Evolutionary conservation across 2,888 invertebrate species (phyloP).

Genomic region (Leucania comma): DNA sequence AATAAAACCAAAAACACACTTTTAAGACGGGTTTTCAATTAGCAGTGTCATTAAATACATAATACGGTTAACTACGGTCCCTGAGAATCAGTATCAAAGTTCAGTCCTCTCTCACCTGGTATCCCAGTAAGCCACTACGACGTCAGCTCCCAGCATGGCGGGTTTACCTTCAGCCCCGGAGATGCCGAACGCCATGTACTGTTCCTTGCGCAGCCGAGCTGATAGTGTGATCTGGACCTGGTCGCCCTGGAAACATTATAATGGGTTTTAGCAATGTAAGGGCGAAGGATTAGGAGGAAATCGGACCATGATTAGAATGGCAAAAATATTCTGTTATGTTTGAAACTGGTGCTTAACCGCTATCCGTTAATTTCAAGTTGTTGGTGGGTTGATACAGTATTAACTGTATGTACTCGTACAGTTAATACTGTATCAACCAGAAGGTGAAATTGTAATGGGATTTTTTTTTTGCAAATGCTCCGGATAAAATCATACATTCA

Average conservation of each 20-base stretch:
- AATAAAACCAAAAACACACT: too few species aligned
- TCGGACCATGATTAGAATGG: background rate
- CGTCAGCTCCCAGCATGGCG: constrained; percentile 96
- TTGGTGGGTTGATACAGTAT: too few species aligned
- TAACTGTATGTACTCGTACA: too few species aligned
- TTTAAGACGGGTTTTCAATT: too few species aligned
- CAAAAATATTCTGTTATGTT: background rate
- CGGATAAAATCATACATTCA: too few species aligned
- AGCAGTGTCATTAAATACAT: too few species aligned
- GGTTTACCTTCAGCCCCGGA: constrained; percentile 94
- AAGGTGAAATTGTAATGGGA: too few species aligned
- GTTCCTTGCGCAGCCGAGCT: constrained; percentile 94
- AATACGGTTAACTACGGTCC: too few species aligned
- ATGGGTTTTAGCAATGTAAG: background rate
- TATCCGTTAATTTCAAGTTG: too few species aligned
- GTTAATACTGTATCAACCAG: too few species aligned
- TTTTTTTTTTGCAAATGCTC: too few species aligned
- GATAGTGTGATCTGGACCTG: constrained; percentile 95
- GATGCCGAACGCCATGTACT: constrained; percentile 97
- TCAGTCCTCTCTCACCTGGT: constrained; percentile 68
- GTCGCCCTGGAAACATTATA: constrained; percentile 79
- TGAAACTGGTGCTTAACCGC: background rate
- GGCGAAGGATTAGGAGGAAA: background rate
- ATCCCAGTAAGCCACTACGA: constrained; percentile 94
- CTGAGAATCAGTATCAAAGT: too few species aligned